Conservation (phyloP, 2,113 vertebrate genomes). For the Fukomys damarensis region DNA sequence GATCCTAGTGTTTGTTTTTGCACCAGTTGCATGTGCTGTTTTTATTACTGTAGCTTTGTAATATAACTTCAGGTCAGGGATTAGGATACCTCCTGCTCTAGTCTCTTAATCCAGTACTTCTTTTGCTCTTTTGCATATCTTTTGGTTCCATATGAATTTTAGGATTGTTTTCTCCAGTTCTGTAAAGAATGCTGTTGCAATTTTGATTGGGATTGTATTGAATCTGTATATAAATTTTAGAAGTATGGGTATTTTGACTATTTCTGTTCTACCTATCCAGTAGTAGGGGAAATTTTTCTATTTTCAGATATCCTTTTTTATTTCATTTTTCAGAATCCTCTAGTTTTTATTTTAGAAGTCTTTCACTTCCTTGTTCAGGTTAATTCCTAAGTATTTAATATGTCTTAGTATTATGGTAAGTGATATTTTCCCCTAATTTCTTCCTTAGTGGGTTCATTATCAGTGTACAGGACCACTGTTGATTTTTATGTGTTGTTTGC, state of each 20-base stretch:
- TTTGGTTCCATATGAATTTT: neutral
- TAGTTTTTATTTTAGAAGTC: neutral
- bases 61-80: neutral
- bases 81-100: neutral
- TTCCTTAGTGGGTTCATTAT: neutral
- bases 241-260: neutral
- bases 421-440: neutral
- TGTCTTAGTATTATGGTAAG: neutral
- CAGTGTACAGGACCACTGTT: neutral
- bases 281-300: neutral
- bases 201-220: neutral
- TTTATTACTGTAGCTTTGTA: neutral
- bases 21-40: neutral
- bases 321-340: neutral
- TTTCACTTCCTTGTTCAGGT: neutral
- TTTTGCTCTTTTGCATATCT: neutral
- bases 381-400: neutral
- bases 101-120: neutral
- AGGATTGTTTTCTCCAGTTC: neutral
- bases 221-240: neutral
- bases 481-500: too few relatives aligned
- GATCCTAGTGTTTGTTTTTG: neutral
- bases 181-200: neutral
- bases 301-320: neutral
- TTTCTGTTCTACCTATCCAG: neutral